Evolutionary conservation across 37 sponge, comb jelly and placozoan genomes (phyloP), one percentile per base, ranked within the genome.

Genomic region (Hexactinellida sp.): DNA sequence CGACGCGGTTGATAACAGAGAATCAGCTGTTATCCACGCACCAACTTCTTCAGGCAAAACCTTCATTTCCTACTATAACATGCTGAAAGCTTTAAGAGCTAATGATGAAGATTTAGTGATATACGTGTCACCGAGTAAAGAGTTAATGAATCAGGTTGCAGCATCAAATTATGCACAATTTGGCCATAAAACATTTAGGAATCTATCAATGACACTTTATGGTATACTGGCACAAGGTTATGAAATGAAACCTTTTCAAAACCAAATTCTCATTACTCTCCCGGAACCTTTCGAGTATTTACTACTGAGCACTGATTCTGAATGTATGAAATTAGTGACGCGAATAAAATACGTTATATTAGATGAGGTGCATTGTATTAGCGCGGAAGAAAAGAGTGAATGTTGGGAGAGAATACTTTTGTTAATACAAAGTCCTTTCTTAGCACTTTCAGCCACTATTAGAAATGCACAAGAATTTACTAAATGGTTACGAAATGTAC

Each of bases 61-160:
- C 32, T 63, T 63, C 30, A 63, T 63, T 7, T 63, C 76, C 21
- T 63, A 63, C 30, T 63, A 63, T 28, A 63, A 25, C 34, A 63
- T 63, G 76, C 76, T 63, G 5, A 63, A 63, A 28, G 13, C 30
- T 5, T 63, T 63, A 63, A 63, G 76, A n/a, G 34, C 76, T 10
- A 63, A 63, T n/a, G 76, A 63, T 28, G 76, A 63, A 63, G 76
- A 63, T 63, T 63, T 63, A 63, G 76, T 63, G 5, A 23, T 63
- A n/a, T 63, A 63, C 34, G 76, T 63, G 34, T 63, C 76, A n/a
- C 76, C 76, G 76, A 63, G 76, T 28, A 63, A 63, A 63, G 76
- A 63, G 34, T 63, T 63, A 23, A 63, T 63, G 76, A 63, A 63
- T 28, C 76, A 63, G 76, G 76, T 63, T 63, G 21, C 76, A 25